Evolutionary conservation across 1,140 invertebrate genomes (phyloP), one percentile per base, ranked within the genome.

Genomic region (Reticulitermes speratus): DNA sequence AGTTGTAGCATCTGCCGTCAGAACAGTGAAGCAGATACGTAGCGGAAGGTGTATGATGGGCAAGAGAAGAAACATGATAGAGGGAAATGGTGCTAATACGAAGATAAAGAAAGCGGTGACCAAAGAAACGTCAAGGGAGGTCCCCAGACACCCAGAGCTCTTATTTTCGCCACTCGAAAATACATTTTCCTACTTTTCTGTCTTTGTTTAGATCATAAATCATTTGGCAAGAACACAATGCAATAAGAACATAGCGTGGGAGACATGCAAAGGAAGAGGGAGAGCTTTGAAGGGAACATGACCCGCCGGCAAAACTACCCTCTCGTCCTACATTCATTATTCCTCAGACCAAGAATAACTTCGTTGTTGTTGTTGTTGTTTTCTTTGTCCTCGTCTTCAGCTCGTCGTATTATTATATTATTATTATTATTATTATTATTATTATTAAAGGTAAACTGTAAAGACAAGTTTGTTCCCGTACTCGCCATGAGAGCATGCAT

Each of bases 171-270:
- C 65, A 75, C 65, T 75, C 65, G n/a, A 30, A 75, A 75, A 75
- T 19, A 75, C 30, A 75, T 75, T 75, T 75, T 75, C 65, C 65
- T 75, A 9, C n/a, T 75, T 75, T 75, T 75, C 65, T 30, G 65
- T 75, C 65, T 75, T 75, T 75, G 65, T 75, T 75, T 75, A 30
- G 65, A 75, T 75, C 65, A 75, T 75, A 75, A 75, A 75, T 75
- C 65, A 75, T 75, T 75, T 25, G 65, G 65, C 25, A 75, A 30
- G 65, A 30, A 75, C 65, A 75, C 65, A 75, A 75, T 75, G 65
- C 65, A 75, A 25, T 25, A 75, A 75, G 65, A 30, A 75, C 65
- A 69, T 25, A 75, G 8, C 6, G 65, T 9, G 65, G 11, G n/a
- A 14, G 65, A 75, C 8, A 75, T 14, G 14, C n/a, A 25, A 25